Base-by-base conservation (phyloP, 2,888 invertebrate species). In the Heliconius erato region DNA sequence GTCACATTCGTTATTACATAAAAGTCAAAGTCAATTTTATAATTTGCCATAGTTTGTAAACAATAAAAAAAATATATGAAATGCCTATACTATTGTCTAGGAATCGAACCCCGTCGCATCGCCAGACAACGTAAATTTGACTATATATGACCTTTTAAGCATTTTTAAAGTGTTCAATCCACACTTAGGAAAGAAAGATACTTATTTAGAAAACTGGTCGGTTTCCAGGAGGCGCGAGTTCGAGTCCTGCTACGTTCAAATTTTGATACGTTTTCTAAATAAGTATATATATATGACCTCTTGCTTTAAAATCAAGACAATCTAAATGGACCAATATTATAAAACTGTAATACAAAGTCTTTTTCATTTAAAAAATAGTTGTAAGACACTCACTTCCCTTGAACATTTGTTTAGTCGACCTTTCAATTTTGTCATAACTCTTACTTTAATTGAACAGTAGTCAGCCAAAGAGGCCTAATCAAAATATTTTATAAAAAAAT, bases 381-480 rank as follows among this genome's bases (percentile, higher is more conserved):
- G 7, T 23, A 54, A 54, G 35, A 63, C 4, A 32, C n/a, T 76
- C 4, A 32, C n/a, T 76, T 63, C 35, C 76, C 76, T 76, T 76
- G 76, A 76, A 76, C n/a, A 76, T 35, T 74, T 74, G 19, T 35
- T 35, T n/a, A 26, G n/a, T 59, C 35, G 63, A 76, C 63, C 63
- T 76, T 76, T 76, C 63, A 35, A 76, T 35, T 63, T 76, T 76
- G 63, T 76, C 59, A n/a, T 74, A 32, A 59, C 5, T 54, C 32
- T 35, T 59, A 32, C n/a, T 76, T 76, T 35, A 23, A 32, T 72
- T 72, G 7, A 49, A 26, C 44, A n/a, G 26, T 16, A 44, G 16
- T n/a, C 12, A n/a, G 44, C 7, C 44, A 72, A 72, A 72, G 26
- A 44, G 49, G 16, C 44, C 16, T 28, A 72, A 28, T 7, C 54